A percentile compares a stretch with the other conserved stretches of the same genome.
These are phyloP conservation scores for Paralichthys olivaceus DNA, from an alignment of 2,113 vertebrate genomes.

Conservation along the genomic window DNA sequence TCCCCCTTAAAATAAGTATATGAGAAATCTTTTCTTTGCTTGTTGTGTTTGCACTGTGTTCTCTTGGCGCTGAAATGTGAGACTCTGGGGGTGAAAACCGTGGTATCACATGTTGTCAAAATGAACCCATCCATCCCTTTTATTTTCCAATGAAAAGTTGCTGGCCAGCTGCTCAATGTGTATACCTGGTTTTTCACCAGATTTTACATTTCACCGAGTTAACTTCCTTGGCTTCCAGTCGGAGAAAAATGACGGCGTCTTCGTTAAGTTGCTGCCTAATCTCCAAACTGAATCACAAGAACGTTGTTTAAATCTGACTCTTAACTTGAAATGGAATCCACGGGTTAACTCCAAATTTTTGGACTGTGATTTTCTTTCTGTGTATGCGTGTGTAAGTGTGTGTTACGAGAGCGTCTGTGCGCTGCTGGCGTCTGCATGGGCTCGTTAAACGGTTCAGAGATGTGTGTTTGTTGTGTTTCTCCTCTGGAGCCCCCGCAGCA, in stretches of 20 bases:
- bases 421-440: constrained; percentile 76
- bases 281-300: constrained; percentile 14
- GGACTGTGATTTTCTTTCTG: constrained; percentile 61
- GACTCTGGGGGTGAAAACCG: constrained; percentile 61
- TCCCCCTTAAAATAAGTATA: constrained; percentile 79
- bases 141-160: constrained; percentile 43
- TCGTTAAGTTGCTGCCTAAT: constrained; percentile 9
- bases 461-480: constrained; percentile 64
- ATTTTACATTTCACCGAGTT: constrained; percentile 78
- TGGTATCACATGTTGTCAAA: constrained; percentile 73
- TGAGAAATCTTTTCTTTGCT: constrained; percentile 80
- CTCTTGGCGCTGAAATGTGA: constrained; percentile 66
- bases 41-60: constrained; percentile 75
- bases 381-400: constrained; percentile 62
- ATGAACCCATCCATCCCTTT: constrained; percentile 63
- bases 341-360: constrained; percentile 71
- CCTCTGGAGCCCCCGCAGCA: constrained; percentile 61
- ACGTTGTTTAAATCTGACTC: constrained; percentile 4
- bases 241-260: background rate
- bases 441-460: constrained; percentile 62
- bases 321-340: constrained; percentile 63
- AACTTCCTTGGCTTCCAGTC: constrained; percentile 73
- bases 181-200: constrained; percentile 69
- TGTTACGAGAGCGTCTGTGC: constrained; percentile 60
- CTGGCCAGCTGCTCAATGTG: constrained; percentile 67